phyloP scores from a whole-genome alignment of 2,797 vertebrate species.

The Rhabdophis nuchalis region DNA sequence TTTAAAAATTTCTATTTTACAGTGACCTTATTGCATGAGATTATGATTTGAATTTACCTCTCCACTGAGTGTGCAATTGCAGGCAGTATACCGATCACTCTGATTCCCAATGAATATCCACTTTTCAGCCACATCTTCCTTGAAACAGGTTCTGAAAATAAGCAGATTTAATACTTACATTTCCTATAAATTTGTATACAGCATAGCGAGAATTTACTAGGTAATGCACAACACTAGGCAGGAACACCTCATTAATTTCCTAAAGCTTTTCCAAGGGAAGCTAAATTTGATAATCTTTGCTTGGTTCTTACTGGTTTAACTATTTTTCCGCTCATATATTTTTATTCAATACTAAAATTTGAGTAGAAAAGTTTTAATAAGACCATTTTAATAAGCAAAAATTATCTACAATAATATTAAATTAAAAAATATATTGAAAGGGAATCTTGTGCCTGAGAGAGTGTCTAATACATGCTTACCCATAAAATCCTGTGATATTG shows the following conservation, averaged over 20 bases:
- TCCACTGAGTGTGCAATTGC: conserved; percentile 73
- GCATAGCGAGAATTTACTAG: conserved; percentile 4
- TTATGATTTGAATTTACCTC: conserved; percentile 65
- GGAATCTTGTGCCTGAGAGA: neutral
- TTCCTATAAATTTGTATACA: conserved; percentile 30
- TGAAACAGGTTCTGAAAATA: conserved; percentile 71
- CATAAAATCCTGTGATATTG: neutral
- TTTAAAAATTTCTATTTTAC: neutral
- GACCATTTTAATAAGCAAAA: neutral
- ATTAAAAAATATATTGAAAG: neutral
- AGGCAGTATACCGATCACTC: conserved; percentile 64
- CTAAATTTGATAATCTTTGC: fast-evolving
- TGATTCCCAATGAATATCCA: conserved; percentile 72
- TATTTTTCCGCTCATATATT: neutral
- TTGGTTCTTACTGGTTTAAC: conserved; percentile 1
- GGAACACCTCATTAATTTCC: conserved; percentile 30
- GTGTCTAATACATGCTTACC: neutral
- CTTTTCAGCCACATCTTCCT: conserved; percentile 52
- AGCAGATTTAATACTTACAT: conserved; percentile 52
- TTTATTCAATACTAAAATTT: neutral
- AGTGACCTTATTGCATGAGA: neutral
- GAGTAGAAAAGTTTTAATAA: conserved; percentile 18
- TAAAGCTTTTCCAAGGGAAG: neutral
- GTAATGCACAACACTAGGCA: conserved; percentile 28
- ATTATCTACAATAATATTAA: neutral